phyloP scores from a whole-genome alignment of 37 sponge, comb jelly and placozoan genomes.

The Halichondria panicea region DNA sequence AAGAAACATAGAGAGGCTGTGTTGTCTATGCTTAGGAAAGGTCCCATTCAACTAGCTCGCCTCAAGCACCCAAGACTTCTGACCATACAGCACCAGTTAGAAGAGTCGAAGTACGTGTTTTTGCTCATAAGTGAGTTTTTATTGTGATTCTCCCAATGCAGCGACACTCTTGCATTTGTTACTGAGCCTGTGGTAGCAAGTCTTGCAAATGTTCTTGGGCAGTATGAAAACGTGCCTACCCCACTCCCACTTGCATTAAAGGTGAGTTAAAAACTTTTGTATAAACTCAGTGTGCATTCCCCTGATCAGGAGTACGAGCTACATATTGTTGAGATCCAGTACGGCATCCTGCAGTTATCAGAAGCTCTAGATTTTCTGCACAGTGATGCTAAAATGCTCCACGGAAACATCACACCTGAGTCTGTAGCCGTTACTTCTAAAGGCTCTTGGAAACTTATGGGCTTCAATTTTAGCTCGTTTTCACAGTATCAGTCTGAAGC shows the following conservation, averaged over 20 bases:
- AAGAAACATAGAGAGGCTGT: conserved; percentile 64
- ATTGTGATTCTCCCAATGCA: conserved; percentile 6
- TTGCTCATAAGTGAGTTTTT: neutral
- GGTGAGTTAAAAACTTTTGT: conserved; percentile 25
- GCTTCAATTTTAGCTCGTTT: conserved; percentile 73
- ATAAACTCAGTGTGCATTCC: neutral
- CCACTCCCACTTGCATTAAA: conserved; percentile 70
- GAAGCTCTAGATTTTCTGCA: conserved; percentile 81
- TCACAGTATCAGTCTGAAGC: conserved; percentile 45
- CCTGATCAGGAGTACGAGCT: conserved; percentile 65
- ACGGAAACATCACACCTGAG: conserved; percentile 75
- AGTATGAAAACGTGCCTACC: conserved; percentile 74
- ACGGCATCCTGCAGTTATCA: conserved; percentile 67
- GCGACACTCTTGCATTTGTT: conserved; percentile 75
- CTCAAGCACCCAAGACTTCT: conserved; percentile 78
- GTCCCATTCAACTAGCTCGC: conserved; percentile 60
- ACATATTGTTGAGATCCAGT: conserved; percentile 76
- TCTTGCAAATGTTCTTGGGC: conserved; percentile 83
- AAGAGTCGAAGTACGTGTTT: conserved; percentile 69
- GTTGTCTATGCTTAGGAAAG: conserved; percentile 57
- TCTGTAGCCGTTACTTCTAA: conserved; percentile 29
- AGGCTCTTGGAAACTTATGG: conserved; percentile 82
- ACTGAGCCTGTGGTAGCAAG: conserved; percentile 69
- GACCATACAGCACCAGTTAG: conserved; percentile 80
- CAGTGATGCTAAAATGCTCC: conserved; percentile 69